These are phyloP conservation scores for Porites rus DNA, from an alignment of 92 coral and sea anemone genomes.

Conservation along the genomic window DNA sequence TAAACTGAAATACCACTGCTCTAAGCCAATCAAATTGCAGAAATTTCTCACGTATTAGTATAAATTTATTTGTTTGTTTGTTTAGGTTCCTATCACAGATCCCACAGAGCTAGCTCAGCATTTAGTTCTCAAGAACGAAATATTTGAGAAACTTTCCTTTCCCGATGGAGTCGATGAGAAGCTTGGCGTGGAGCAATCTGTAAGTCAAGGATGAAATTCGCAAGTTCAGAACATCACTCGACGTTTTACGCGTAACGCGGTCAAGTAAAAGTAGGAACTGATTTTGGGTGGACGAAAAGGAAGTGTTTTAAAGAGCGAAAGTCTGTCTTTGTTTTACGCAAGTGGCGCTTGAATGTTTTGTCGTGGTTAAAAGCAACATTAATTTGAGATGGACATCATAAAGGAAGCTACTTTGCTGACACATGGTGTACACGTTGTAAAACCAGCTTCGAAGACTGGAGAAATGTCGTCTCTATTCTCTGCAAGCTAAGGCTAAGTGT, in stretches of 20 bases:
- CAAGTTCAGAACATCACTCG: not conserved
- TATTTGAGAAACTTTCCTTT: slow-evolving; percentile 77
- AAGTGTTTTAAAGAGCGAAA: not conserved
- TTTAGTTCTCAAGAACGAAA: slow-evolving; percentile 71
- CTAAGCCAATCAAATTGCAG: no score
- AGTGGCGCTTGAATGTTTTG: not conserved
- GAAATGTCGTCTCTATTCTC: no score
- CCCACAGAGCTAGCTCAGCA: slow-evolving; percentile 77
- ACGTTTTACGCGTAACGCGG: not conserved
- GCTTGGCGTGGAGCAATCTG: slow-evolving; percentile 42
- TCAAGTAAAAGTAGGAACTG: not conserved
- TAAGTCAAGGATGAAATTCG: not conserved
- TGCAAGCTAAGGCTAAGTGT: no score
- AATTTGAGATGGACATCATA: no score
- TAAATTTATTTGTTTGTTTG: not conserved
- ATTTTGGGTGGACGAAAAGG: not conserved
- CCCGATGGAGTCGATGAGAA: slow-evolving; percentile 69
- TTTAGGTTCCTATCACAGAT: slow-evolving; percentile 84
- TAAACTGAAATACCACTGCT: no score
- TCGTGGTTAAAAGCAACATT: not conserved
- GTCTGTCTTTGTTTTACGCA: not conserved
- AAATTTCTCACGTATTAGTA: no score
- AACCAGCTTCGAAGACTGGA: no score
- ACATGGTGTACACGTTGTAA: no score
- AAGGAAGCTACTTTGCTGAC: not conserved